phyloP scores from a whole-genome alignment of 2,113 vertebrate species.

The Menura novaehollandiae region DNA sequence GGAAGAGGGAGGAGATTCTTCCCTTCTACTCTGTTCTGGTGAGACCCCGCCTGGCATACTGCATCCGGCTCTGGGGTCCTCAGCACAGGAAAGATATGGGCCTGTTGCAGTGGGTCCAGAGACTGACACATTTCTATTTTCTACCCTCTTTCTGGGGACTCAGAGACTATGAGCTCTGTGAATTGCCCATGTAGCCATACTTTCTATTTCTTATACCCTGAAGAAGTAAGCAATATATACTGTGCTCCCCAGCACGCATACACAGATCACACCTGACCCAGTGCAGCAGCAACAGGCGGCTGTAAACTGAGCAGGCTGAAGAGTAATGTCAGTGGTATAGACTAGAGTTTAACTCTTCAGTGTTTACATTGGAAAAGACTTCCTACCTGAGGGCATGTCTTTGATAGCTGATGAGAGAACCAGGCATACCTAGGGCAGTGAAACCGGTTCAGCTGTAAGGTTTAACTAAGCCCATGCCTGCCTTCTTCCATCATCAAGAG shows the following conservation, averaged over 20 bases:
- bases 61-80: neutral
- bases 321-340: neutral
- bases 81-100: neutral
- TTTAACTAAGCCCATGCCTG: neutral
- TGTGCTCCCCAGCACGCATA: neutral
- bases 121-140: neutral
- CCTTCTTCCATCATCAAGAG: neutral
- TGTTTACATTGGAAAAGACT: neutral
- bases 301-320: neutral
- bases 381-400: neutral
- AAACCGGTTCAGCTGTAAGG: neutral
- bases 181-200: neutral
- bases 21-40: neutral
- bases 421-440: neutral
- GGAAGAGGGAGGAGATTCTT: neutral
- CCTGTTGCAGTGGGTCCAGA: neutral
- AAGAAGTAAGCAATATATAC: neutral
- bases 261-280: neutral
- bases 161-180: neutral
- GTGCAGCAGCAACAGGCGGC: neutral
- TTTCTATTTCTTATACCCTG: neutral
- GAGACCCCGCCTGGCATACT: neutral
- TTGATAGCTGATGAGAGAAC: neutral
- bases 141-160: neutral
- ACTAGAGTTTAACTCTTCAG: neutral